phyloP scores from a whole-genome alignment of 1,140 invertebrate species.

The Sipha flava region DNA sequence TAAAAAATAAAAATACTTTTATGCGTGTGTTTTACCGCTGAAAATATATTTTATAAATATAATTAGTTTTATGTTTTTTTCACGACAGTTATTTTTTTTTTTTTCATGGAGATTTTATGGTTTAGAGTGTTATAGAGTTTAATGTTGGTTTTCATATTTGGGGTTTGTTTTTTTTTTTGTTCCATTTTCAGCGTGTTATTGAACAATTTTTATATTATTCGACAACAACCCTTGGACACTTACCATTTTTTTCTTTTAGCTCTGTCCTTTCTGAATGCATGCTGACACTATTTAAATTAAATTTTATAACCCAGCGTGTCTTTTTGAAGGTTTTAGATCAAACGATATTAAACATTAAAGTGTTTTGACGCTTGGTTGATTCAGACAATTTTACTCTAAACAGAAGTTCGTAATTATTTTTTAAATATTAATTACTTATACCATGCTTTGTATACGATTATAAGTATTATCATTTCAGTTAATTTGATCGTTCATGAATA shows the following conservation, averaged over 20 bases:
- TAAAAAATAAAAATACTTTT: too few species aligned
- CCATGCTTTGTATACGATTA: background rate
- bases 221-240: background rate
- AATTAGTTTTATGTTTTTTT: background rate
- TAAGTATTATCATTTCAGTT: too few species aligned
- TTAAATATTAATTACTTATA: background rate
- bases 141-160: too few species aligned
- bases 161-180: background rate
- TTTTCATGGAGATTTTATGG: too few species aligned
- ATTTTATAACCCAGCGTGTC: background rate
- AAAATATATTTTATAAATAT: background rate
- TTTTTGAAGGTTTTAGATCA: background rate
- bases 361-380: background rate
- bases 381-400: background rate
- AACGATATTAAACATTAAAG: constrained; percentile 4
- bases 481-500: too few species aligned
- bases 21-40: too few species aligned
- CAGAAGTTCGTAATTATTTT: background rate
- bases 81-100: background rate
- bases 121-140: too few species aligned
- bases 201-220: background rate
- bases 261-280: background rate
- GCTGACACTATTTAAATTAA: background rate
- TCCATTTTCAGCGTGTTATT: background rate
- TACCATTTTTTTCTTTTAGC: background rate